Base-by-base conservation (phyloP, 2,888 invertebrate species). In the Caenorhabditis sp. region DNA sequence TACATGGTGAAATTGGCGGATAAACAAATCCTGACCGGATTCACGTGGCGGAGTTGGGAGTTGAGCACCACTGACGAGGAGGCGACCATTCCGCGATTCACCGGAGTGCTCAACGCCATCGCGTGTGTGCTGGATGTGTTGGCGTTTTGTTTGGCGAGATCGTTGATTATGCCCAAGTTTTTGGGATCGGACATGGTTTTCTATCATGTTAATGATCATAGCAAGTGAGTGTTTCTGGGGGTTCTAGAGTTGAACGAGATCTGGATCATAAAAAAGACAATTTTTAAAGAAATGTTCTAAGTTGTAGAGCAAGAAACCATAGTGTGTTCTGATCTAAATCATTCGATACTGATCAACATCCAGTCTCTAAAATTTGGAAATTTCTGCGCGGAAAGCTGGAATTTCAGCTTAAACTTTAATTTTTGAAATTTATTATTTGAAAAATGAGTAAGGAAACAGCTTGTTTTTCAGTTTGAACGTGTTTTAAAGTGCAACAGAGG, bases 131-230 rank as follows among this genome's bases (percentile, higher is more conserved):
- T 73, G 49, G 69, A 73, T 20, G 31, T 73, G 0, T 1, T 66
- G 5, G 58, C 25, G 14, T 69, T 61, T 49, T 64, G 65, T 38
- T 54, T 72, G n/a, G 65, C 68, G 0, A 31, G 69, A 26, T 52
- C 54, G 14, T 49, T 70, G 23, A 50, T 70, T 12, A 57, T 74
- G 31, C 74, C 74, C 1, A 70, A 67, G 25, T 74, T 74, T 36
- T 25, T 74, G 21, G 74, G 74, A 25, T 60, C 66, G 27, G 74
- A 74, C 56, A 64, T 74, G 56, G 53, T 74, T 8, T 68, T 74
- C 25, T 74, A 70, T 67, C 67, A 70, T 63, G 67, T 70, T 20
- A 74, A 70, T 67, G 74, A 74, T 63, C 50, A 67, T 38, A 74
- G 60, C 67, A 74, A 57, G 73, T 69, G 14, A 21, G 62, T 53